Evolutionary conservation across 2,113 vertebrate species (phyloP), one percentile per base, ranked within the genome.

Genomic region (Suricata suricatta): DNA sequence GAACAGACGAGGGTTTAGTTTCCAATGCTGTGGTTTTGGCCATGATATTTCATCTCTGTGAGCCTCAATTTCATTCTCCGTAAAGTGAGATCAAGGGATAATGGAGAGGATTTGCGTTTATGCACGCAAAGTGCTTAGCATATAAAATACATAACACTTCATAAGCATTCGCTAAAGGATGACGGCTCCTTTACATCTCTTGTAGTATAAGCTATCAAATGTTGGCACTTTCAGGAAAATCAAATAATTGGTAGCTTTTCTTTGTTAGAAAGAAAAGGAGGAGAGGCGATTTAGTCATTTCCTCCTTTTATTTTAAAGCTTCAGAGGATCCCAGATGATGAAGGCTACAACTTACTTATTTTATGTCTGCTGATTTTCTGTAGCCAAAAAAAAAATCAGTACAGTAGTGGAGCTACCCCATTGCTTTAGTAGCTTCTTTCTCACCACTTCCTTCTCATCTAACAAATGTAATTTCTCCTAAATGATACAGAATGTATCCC

Each of bases 241-340:
- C 3, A 94, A 52, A 69, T 66, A 19, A 27, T 33, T 12, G 3
- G 2, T 84, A 10, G 12, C 44, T 91, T 91, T 93, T 81, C 71
- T 93, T 95, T 88, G n/a, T 87, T 84, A 83, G 21, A 74, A 71
- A 47, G 69, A 66, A 54, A 89, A 69, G 21, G 57, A 89, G 5
- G 4, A 77, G 35, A 35, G 8, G 19, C n/a, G 21, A 57, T 47
- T 87, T n/a, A 66, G 31, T 89, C 15, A 89, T 72, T 79, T 77
- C 5, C 25, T 77, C 13, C 3, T 25, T 68, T 92, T 4, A 2
- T 90, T 94, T 12, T 47, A 66, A 21, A 68, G 8, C 31, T 44
- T 90, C 9, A 7, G 35, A 38, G 31, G 57, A 71, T 35, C 29
- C 31, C 23, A 35, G 50, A 33, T 17, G 33, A 44, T 81, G 85